Conservation (phyloP, 2,888 invertebrate species). For the Lucinisca nassula region DNA sequence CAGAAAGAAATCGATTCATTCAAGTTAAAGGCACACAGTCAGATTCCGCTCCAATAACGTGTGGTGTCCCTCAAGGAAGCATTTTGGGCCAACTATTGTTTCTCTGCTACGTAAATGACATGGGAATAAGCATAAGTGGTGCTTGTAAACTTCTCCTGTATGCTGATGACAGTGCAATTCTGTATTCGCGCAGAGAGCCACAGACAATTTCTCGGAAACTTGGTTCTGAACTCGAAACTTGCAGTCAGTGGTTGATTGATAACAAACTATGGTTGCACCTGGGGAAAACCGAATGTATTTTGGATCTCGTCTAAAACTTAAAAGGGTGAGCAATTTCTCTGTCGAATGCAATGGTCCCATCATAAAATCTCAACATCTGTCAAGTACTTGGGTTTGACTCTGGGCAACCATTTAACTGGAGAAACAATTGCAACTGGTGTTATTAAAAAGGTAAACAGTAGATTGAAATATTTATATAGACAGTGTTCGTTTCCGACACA, state of each 20-base stretch:
- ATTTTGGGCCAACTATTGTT: background rate
- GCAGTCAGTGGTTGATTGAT: background rate
- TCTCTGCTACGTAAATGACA: background rate
- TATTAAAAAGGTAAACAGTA: background rate
- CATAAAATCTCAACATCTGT: background rate
- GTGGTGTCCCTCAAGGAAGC: background rate
- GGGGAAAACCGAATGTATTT: background rate
- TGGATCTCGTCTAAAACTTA: background rate
- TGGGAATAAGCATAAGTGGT: background rate
- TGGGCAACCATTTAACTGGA: background rate
- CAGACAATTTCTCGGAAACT: background rate
- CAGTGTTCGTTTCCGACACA: no score
- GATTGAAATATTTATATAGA: constrained; percentile 13
- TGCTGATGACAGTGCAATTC: background rate
- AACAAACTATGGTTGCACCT: background rate
- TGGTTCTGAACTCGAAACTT: background rate
- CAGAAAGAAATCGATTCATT: constrained; percentile 22
- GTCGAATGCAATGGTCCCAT: constrained; percentile 24
- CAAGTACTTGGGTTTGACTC: background rate
- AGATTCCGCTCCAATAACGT: background rate
- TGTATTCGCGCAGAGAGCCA: background rate
- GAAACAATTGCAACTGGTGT: background rate
- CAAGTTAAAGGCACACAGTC: background rate
- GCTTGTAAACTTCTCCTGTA: background rate
- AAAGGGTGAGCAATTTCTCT: background rate